Evolutionary conservation across 35 echinoderm and acorn worm genomes (phyloP), one percentile per base, ranked within the genome.

Genomic region (Eucidaris tribuloides): DNA sequence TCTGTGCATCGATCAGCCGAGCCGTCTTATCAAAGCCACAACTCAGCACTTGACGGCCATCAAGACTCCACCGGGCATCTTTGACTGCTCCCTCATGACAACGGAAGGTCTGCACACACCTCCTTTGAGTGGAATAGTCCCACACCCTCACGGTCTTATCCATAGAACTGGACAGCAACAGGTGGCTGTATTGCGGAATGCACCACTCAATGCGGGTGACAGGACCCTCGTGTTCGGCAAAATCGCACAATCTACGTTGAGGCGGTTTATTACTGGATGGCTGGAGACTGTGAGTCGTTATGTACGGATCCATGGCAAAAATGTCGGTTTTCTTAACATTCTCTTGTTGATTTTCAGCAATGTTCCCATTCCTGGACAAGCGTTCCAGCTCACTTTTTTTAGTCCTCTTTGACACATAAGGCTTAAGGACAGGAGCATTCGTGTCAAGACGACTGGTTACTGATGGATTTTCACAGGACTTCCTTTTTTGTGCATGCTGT

Each of bases 21-120:
- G 87, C 96, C 17, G 91, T 86, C 34, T 99, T 93, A 60, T 93
- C 96, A 93, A 90, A 99, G 19, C 96, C 96, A 80, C 96, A 88
- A 45, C 96, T 99, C 7, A 99, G 70, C 14, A 99, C 55, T 22
- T 30, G 78, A 23, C 64, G 34, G 50, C 96, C 96, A 64, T 88
- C 87, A 42, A 19, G 33, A 43, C 77, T 87, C 90, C 90, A 99
- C 52, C 86, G 71, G 17, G 90, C 90, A 86, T 93, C 90, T 58
- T 93, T 99, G 3, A 99, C 79, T 27, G 87, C 91, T 54, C 81
- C 87, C 49, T 56, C 32, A 52, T 99, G 96, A 41, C 83, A 87
- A 15, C 70, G 74, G 36, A 99, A 40, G 17, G 87, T 90, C 72
- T 88, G 78, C 5, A 93, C 45, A 80, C 87, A 89, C 52, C 42